Conservation (phyloP, 2,113 vertebrate genomes). For the Serilophus lunatus region DNA sequence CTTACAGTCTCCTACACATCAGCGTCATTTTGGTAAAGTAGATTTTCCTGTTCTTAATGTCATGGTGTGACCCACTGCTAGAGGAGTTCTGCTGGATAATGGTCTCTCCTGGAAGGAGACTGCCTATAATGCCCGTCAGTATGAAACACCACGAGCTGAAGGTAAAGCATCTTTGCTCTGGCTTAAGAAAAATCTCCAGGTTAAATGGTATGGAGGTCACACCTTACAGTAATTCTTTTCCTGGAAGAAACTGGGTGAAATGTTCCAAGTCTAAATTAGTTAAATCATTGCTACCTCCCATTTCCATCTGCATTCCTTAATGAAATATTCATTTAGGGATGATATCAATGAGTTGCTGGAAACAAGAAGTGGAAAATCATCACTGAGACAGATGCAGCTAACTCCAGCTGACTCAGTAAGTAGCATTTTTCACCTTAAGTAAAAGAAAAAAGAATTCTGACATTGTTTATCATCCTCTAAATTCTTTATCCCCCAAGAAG, state of each 20-base stretch:
- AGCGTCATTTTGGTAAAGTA: neutral
- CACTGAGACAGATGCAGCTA: neutral
- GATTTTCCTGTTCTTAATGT: neutral
- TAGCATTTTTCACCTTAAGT: neutral
- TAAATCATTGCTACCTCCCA: neutral
- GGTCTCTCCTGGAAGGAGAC: neutral
- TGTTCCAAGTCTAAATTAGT: neutral
- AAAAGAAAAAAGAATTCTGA: neutral
- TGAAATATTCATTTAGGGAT: slow-evolving; percentile 9
- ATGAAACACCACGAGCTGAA: neutral
- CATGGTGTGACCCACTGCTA: neutral
- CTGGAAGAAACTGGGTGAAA: neutral
- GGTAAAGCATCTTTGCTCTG: neutral
- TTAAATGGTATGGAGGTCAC: neutral
- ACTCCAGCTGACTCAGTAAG: neutral
- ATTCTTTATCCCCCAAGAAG: neutral
- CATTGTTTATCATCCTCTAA: neutral
- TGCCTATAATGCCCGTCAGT: rapidly evolving
- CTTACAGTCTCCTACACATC: neutral
- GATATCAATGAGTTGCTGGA: neutral
- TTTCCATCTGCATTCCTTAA: neutral
- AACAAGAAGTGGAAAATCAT: neutral
- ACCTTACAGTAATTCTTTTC: neutral
- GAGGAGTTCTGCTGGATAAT: neutral
- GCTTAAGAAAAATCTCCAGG: neutral